A percentile compares a stretch with the other conserved stretches of the same genome.
Evolutionary conservation across 2,113 vertebrate genomes (phyloP).

Genomic region (Enhydra lutris): DNA sequence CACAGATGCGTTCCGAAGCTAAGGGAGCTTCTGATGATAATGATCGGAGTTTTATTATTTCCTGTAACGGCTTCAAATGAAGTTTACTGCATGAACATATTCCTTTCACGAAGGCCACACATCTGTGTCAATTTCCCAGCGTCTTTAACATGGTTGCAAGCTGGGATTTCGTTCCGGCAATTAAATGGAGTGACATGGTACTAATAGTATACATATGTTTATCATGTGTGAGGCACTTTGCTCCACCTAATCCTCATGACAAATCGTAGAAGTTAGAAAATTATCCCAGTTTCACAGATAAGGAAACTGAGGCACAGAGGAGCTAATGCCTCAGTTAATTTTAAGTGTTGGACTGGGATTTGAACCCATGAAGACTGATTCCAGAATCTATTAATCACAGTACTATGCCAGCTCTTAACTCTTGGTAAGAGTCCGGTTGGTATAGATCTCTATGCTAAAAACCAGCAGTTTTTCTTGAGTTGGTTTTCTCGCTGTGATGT

Average conservation of each 20-base stretch:
- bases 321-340: background rate
- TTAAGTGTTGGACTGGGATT: background rate
- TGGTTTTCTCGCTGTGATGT: background rate
- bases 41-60: background rate
- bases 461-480: background rate
- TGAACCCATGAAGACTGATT: background rate
- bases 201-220: background rate
- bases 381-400: background rate
- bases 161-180: background rate
- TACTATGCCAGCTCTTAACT: background rate
- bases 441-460: background rate
- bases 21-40: background rate
- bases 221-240: background rate
- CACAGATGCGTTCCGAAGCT: background rate
- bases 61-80: background rate
- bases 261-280: background rate
- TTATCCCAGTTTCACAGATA: background rate
- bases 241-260: background rate
- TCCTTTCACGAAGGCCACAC: background rate
- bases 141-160: background rate
- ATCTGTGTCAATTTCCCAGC: background rate
- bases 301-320: background rate
- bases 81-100: background rate
- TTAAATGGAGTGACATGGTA: background rate
- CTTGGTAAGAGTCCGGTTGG: background rate